phyloP scores from a whole-genome alignment of 2,888 invertebrate genomes.

The Orthosia cruda region DNA sequence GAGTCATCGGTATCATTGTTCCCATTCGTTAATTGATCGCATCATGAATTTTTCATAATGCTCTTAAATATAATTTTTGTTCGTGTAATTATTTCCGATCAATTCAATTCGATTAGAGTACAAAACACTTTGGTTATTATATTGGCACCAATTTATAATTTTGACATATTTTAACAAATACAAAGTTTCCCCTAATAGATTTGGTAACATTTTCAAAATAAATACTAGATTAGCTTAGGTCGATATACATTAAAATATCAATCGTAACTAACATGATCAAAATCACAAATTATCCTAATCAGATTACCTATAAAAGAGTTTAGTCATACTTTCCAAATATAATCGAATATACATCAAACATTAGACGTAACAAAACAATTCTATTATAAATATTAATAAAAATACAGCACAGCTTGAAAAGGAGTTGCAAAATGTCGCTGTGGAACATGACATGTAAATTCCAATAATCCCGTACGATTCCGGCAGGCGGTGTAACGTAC shows the following conservation, averaged over 20 bases:
- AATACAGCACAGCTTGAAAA: slow-evolving; percentile 44
- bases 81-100: slow-evolving; percentile 69
- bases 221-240: slow-evolving; percentile 51
- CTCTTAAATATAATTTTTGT: slow-evolving; percentile 65
- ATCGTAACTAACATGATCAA: slow-evolving; percentile 41
- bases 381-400: slow-evolving; percentile 56
- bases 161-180: slow-evolving; percentile 64
- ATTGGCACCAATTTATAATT: slow-evolving; percentile 85
- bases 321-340: slow-evolving; percentile 72
- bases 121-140: slow-evolving; percentile 53
- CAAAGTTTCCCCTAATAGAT: slow-evolving; percentile 43
- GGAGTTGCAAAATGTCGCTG: slow-evolving; percentile 8
- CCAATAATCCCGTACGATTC: slow-evolving; percentile 26
- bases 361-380: slow-evolving; percentile 62
- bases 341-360: slow-evolving; percentile 68
- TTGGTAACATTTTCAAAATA: slow-evolving; percentile 55
- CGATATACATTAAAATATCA: slow-evolving; percentile 52
- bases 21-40: slow-evolving; percentile 83
- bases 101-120: slow-evolving; percentile 70
- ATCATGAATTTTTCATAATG: slow-evolving; percentile 69
- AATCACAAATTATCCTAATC: slow-evolving; percentile 49
- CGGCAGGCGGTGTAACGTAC: slow-evolving; percentile 44
- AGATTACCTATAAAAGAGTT: slow-evolving; percentile 62
- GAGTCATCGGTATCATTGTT: slow-evolving; percentile 82
- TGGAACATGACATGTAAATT: slow-evolving; percentile 37